phyloP scores from a whole-genome alignment of 1,140 invertebrate genomes.

The Atta colombica region DNA sequence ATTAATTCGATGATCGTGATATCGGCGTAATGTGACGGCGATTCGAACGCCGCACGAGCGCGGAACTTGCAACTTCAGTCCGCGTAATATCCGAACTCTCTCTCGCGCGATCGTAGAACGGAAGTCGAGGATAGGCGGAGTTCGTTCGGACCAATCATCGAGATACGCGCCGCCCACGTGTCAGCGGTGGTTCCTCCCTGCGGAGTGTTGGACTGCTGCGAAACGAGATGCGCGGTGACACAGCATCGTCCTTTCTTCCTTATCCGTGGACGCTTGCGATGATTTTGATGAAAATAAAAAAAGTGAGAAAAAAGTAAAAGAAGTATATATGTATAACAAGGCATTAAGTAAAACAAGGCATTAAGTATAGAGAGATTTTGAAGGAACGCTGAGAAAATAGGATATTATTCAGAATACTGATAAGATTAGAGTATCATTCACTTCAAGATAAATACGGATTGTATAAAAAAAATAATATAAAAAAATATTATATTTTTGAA shows the following conservation, averaged over 20 bases:
- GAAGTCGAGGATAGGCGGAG: conserved; percentile 84
- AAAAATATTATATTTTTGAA: too few relatives aligned
- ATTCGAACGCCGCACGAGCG: conserved; percentile 8
- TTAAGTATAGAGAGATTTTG: background rate
- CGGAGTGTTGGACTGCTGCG: conserved; percentile 41
- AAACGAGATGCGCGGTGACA: background rate
- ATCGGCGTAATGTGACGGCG: background rate
- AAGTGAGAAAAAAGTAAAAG: background rate
- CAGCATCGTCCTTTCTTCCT: conserved; percentile 22
- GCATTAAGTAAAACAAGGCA: background rate
- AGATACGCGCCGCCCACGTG: conserved; percentile 83
- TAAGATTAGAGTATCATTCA: background rate
- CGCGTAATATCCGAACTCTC: conserved; percentile 60
- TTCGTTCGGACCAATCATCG: conserved; percentile 83
- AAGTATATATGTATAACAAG: background rate
- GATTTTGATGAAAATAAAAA: background rate
- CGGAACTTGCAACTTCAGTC: conserved; percentile 46
- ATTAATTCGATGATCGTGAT: background rate
- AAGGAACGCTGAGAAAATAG: background rate
- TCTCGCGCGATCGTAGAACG: conserved; percentile 72
- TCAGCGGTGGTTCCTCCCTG: conserved; percentile 82
- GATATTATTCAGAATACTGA: background rate
- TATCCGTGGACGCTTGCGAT: background rate
- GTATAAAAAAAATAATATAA: too few relatives aligned
- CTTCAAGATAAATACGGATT: too few relatives aligned